Percentiles rank a stretch among this genome's conserved stretches.
These are phyloP conservation scores for Monomorium pharaonis DNA, from an alignment of 1,140 invertebrate genomes.

Conservation along the genomic window DNA sequence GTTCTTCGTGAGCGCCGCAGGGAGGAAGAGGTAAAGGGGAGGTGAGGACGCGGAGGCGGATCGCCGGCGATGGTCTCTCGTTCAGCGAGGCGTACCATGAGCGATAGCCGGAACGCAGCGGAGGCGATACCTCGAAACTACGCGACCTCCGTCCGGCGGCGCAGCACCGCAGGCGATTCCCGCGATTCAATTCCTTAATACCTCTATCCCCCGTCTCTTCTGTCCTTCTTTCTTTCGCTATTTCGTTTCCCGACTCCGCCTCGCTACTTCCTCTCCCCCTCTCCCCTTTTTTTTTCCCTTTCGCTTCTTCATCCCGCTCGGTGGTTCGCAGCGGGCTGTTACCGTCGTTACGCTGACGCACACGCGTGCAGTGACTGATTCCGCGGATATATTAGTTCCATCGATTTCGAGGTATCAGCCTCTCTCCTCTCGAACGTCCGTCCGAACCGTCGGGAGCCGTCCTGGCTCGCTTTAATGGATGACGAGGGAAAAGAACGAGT, in stretches of 20 bases:
- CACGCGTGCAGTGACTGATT: constrained; percentile 68
- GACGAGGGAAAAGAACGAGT: constrained; percentile 61
- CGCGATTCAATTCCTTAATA: constrained; percentile 76
- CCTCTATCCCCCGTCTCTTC: constrained; percentile 58
- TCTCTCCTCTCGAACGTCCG: constrained; percentile 58
- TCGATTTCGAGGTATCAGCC: constrained; percentile 72
- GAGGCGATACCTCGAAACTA: constrained; percentile 65
- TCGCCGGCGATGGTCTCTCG: constrained; percentile 50
- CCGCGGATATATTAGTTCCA: constrained; percentile 76
- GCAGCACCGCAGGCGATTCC: constrained; percentile 32
- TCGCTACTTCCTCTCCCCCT: too few species aligned
- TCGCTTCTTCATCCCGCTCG: background rate
- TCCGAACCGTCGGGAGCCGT: constrained; percentile 56
- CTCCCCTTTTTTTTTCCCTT: background rate
- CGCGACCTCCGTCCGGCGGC: constrained; percentile 36
- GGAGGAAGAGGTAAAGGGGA: too few species aligned
- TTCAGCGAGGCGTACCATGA: constrained; percentile 78
- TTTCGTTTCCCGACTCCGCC: background rate
- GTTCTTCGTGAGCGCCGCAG: constrained; percentile 53
- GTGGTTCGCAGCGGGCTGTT: constrained; percentile 61
- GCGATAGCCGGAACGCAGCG: constrained; percentile 68
- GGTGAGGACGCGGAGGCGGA: constrained; percentile 17
- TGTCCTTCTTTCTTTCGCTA: constrained; percentile 9
- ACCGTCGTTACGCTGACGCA: constrained; percentile 40
- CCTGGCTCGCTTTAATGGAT: constrained; percentile 60